These are phyloP conservation scores for Isichthys henryi DNA, from an alignment of 2,113 vertebrate genomes.

Conservation along the genomic window DNA sequence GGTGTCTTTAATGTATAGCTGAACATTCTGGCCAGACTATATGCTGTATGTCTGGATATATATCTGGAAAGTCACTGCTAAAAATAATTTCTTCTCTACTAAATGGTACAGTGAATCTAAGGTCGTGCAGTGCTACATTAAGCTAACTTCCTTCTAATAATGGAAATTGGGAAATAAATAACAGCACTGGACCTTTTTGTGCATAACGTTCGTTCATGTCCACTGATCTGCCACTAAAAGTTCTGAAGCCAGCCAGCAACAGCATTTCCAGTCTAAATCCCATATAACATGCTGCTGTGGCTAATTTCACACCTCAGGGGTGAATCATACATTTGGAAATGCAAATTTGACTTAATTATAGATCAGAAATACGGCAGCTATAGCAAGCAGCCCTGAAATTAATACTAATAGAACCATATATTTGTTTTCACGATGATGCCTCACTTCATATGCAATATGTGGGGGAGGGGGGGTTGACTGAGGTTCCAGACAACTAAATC, in stretches of 20 bases:
- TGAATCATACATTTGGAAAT: constrained; percentile 10
- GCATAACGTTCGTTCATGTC: background rate
- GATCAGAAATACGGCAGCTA: background rate
- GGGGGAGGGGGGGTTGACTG: background rate
- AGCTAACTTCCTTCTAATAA: background rate
- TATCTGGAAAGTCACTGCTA: background rate
- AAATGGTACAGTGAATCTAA: background rate
- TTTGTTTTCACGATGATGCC: background rate
- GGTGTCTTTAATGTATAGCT: background rate
- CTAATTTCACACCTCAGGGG: constrained; percentile 10
- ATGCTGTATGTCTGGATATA: background rate
- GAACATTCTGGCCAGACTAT: background rate
- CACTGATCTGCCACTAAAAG: background rate
- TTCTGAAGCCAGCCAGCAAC: background rate
- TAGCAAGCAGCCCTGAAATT: background rate
- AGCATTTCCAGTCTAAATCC: background rate
- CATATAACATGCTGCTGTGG: background rate
- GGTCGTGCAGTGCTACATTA: background rate
- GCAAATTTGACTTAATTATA: background rate
- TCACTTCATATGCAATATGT: background rate
- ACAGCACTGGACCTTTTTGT: background rate
- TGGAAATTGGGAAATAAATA: background rate
- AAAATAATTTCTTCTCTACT: background rate
- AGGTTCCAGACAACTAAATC: background rate
- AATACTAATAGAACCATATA: background rate